phyloP scores from a whole-genome alignment of 2,797 vertebrate genomes.

The Enteromius mattozi region DNA sequence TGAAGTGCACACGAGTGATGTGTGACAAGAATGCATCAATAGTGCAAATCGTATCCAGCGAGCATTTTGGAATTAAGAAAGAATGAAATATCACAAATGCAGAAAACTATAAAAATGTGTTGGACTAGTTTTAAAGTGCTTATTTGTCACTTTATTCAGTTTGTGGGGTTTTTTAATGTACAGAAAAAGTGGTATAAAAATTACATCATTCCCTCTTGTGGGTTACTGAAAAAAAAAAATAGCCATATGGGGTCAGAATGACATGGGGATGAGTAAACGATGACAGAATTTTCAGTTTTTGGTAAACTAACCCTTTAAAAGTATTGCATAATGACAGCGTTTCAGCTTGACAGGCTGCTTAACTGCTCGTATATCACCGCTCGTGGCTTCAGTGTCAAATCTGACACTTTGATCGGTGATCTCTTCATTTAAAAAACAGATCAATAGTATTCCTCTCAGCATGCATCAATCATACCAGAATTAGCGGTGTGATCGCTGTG shows the following conservation, averaged over 20 bases:
- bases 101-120: too few species aligned
- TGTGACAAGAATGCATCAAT: too few species aligned
- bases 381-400: background rate
- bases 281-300: background rate
- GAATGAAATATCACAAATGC: too few species aligned
- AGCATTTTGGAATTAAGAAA: too few species aligned
- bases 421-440: constrained; percentile 14
- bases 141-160: background rate
- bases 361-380: background rate
- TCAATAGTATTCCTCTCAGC: background rate
- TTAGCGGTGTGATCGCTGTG: background rate
- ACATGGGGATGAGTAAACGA: constrained; percentile 8
- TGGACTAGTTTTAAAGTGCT: background rate
- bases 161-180: background rate
- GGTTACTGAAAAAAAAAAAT: background rate
- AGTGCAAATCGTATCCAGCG: too few species aligned
- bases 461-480: background rate
- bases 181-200: background rate
- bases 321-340: background rate
- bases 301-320: constrained; percentile 22
- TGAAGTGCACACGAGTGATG: too few species aligned
- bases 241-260: background rate
- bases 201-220: background rate
- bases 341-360: constrained; percentile 5
- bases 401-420: background rate